These are phyloP conservation scores for Chionomys nivalis DNA, from an alignment of 2,113 vertebrate species.

Conservation along the genomic window DNA sequence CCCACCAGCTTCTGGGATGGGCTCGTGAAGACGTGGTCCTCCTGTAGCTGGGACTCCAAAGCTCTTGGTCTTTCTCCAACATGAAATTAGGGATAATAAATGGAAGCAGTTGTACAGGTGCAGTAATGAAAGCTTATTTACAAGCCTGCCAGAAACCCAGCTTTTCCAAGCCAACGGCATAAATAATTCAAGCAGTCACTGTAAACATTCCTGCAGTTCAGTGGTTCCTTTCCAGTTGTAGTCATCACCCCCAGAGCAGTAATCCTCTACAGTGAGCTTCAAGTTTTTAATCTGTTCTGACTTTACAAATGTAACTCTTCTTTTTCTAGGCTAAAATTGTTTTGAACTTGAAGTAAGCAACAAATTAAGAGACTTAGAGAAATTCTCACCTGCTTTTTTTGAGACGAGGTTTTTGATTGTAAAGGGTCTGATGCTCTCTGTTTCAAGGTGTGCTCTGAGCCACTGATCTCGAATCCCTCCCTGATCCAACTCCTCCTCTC, in stretches of 20 bases:
- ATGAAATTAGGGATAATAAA: slow-evolving; percentile 62
- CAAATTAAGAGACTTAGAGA: slow-evolving; percentile 35
- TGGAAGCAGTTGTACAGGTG: slow-evolving; percentile 55
- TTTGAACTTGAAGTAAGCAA: slow-evolving; percentile 42
- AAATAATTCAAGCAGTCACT: slow-evolving; percentile 65
- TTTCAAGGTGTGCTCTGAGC: neutral
- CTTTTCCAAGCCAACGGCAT: slow-evolving; percentile 67
- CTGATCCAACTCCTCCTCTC: neutral
- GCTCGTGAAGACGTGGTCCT: neutral
- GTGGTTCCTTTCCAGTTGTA: slow-evolving; percentile 58
- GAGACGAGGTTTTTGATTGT: neutral
- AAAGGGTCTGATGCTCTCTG: neutral
- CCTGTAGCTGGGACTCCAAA: neutral
- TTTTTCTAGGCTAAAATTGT: slow-evolving; percentile 7
- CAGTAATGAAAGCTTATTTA: slow-evolving; percentile 69
- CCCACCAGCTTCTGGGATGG: neutral
- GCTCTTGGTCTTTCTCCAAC: slow-evolving; percentile 50
- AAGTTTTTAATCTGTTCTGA: neutral
- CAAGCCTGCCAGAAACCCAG: slow-evolving; percentile 59
- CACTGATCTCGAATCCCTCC: neutral
- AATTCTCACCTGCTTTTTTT: neutral
- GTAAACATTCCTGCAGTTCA: slow-evolving; percentile 69
- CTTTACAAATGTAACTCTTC: neutral
- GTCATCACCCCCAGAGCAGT: slow-evolving; percentile 54
- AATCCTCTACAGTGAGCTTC: neutral